phyloP scores from a whole-genome alignment of 2,888 invertebrate genomes.

The Furcula furcula region DNA sequence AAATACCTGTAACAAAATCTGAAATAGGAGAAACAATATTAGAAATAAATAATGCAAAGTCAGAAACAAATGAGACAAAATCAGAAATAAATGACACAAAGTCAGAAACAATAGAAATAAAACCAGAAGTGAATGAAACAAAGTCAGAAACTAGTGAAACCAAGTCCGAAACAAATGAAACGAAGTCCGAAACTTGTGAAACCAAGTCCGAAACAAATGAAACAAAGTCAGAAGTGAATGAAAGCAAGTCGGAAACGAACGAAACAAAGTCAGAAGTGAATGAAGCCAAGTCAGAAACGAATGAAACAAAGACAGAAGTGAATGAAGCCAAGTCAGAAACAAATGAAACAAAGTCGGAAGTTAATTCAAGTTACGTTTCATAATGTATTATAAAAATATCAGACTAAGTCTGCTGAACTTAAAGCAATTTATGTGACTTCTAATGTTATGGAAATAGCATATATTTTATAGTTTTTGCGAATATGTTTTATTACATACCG shows the following conservation, averaged over 20 bases:
- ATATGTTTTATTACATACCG: slow-evolving; percentile 12
- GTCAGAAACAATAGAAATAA: neutral
- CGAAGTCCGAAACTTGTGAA: neutral
- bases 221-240: no score
- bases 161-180: no score
- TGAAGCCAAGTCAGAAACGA: no score
- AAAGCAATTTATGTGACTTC: slow-evolving; percentile 17
- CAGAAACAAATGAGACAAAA: neutral
- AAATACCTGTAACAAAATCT: neutral
- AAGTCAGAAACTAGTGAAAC: slow-evolving; percentile 15
- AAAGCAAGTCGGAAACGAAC: neutral
- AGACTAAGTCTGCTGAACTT: no score
- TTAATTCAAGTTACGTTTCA: slow-evolving; percentile 1
- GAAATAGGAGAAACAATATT: no score
- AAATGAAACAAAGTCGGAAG: slow-evolving; percentile 12
- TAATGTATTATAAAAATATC: slow-evolving; percentile 19
- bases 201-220: no score
- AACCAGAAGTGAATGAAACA: slow-evolving; percentile 7
- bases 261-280: no score
- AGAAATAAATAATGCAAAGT: no score
- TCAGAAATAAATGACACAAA: no score
- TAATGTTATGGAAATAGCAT: slow-evolving; percentile 4
- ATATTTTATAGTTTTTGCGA: slow-evolving; percentile 13
- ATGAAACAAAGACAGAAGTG: slow-evolving; percentile 2
- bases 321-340: slow-evolving; percentile 13